Evolutionary conservation across 2,888 invertebrate species (phyloP), one percentile per base, ranked within the genome.

Genomic region (Lasius platythorax): DNA sequence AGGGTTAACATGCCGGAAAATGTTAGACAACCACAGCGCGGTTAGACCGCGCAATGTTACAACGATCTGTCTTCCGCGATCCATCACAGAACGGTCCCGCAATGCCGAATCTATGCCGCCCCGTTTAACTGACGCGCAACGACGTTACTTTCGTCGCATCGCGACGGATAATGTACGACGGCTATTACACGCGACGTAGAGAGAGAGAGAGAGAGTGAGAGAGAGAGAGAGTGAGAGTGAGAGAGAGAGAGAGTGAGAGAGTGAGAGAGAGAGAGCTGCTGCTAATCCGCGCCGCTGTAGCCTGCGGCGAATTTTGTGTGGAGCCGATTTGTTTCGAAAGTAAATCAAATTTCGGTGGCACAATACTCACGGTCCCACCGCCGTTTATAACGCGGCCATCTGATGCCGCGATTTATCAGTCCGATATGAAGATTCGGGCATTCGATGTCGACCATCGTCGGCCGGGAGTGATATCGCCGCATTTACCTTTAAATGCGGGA

Each of bases 1-100:
- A 79, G 79, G 61, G 46, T 73, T 73, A 81, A 81, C 79, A 81
- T 61, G 79, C 61, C 73, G 79, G 79, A 81, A 81, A 81, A 81
- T 61, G 79, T 81, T 73, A 81, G 79, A 61, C 79, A 46, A 61
- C 46, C 79, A 73, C 79, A 73, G 74, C 73, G 79, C 61, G 79
- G 79, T 81, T 23, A 18, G 46, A 23, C 61, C 79, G 6, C 46
- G 73, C 61, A 33, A 73, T 37, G 79, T 81, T 63, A 61, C 74
- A n/a, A 33, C 79, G 61, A 81, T 81, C 73, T 72, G 79, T 81
- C 79, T 81, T 81, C 79, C 61, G 33, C 15, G 56, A 40, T 18
- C 79, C 61, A 61, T 81, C 79, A 37, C 37, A 46, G 70, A 61
- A 73, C 23, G 33, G 61, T n/a, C n/a, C 79, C 79, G 40, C 58